phyloP scores from a whole-genome alignment of 2,888 invertebrate species.

The Oscheius sp. region DNA sequence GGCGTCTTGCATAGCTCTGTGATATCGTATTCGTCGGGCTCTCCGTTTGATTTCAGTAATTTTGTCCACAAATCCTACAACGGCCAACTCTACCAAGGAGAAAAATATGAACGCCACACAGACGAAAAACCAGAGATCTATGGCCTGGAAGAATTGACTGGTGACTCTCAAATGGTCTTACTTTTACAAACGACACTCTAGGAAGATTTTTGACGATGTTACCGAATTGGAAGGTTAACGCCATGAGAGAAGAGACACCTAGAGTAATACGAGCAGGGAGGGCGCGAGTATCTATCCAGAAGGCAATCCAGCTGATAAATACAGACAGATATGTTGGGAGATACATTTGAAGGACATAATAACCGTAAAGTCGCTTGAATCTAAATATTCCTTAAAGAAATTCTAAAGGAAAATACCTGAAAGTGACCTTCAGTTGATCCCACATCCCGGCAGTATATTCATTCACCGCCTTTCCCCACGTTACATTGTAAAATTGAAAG shows the following conservation, averaged over 20 bases:
- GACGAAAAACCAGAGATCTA: conserved; percentile 69
- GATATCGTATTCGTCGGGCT: conserved; percentile 44
- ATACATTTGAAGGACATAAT: conserved; percentile 70
- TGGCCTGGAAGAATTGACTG: conserved; percentile 50
- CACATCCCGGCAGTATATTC: conserved; percentile 67
- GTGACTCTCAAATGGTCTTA: conserved; percentile 2
- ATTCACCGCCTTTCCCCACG: conserved; percentile 58
- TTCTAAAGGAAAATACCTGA: conserved; percentile 43
- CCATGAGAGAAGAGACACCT: conserved; percentile 69
- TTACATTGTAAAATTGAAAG: conserved; percentile 67
- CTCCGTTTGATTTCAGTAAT: conserved; percentile 53
- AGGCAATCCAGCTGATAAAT: conserved; percentile 68
- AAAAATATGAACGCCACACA: conserved; percentile 70
- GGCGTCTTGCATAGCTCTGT: conserved; percentile 35
- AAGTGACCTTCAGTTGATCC: conserved; percentile 69
- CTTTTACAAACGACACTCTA: conserved; percentile 69
- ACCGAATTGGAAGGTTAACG: conserved; percentile 69
- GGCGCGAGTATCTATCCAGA: conserved; percentile 69
- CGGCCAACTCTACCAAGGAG: conserved; percentile 67
- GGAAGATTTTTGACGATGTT: conserved; percentile 70
- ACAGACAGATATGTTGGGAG: conserved; percentile 67
- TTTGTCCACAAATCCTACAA: conserved; percentile 69
- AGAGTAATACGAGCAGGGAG: conserved; percentile 69
- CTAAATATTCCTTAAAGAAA: conserved; percentile 35
- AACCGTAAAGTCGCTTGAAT: conserved; percentile 69